Evolutionary conservation across 2,888 invertebrate species (phyloP), one percentile per base, ranked within the genome.

Genomic region (Zootermopsis nevadensis): DNA sequence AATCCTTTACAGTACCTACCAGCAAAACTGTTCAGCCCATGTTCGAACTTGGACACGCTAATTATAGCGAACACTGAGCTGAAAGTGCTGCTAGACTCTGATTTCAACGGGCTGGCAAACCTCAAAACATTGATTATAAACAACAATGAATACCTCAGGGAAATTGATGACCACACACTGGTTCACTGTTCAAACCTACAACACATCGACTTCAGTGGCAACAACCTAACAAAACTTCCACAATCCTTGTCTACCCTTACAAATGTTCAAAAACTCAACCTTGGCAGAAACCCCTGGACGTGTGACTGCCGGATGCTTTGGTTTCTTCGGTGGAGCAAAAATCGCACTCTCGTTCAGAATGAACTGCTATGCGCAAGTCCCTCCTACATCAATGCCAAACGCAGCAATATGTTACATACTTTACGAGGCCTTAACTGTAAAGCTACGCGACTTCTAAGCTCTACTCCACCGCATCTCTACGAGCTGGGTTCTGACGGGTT

Each of bases 271-370:
- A 92, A 92, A 85, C 89, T 97, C 42, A 92, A 93, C 86, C 92
- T 97, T 86, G 91, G 92, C 55, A 93, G 93, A 83, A 97, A 97
- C 88, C 94, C 94, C 42, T 96, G 96, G 94, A 93, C 94, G 30
- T 97, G 97, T 90, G 96, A 97, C 89, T 97, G 97, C 87, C 93
- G 95, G 79, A 95, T 96, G 93, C 93, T 93, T 86, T 96, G 96
- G 96, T 93, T 96, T 86, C 89, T 91, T 1, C 88, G 91, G 24
- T 94, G 94, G 94, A 89, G 91, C 79, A 90, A 90, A 85, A 89
- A 91, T 72, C 90, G 90, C 0, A 86, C 87, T 12, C 87, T 88
- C 33, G 89, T 91, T 82, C 91, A 92, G 85, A 93, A 93, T 0
- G 93, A 93, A 33, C 89, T 95, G 80, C 93, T 92, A 85, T 96